phyloP scores from a whole-genome alignment of 2,797 vertebrate genomes.

The Coregonus ussuriensis region DNA sequence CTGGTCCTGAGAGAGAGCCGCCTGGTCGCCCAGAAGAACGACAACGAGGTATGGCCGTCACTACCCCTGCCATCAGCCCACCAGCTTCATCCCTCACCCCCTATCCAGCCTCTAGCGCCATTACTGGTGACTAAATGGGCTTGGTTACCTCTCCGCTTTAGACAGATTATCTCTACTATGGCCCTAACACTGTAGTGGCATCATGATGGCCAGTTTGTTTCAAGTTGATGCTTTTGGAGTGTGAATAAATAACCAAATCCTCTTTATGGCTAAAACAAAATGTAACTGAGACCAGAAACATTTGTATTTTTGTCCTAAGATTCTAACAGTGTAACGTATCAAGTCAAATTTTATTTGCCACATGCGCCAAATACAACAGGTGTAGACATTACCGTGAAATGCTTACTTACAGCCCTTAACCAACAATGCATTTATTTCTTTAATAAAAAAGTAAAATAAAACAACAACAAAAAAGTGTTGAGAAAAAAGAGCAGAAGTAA shows the following conservation, averaged over 20 bases:
- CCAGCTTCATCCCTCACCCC: neutral
- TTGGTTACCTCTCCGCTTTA: neutral
- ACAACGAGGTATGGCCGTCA: constrained; percentile 87
- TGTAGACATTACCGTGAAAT: too few relatives aligned
- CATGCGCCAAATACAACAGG: too few relatives aligned
- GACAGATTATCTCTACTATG: neutral
- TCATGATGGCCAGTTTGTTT: too few relatives aligned
- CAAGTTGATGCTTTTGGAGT: neutral
- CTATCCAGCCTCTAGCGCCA: neutral
- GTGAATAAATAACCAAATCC: neutral
- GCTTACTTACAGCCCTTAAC: too few relatives aligned
- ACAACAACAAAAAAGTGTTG: too few relatives aligned
- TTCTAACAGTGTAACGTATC: neutral
- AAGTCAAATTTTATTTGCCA: too few relatives aligned
- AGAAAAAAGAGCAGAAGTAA: too few relatives aligned
- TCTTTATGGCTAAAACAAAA: neutral
- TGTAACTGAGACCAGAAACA: neutral
- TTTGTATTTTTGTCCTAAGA: neutral
- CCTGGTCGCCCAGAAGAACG: constrained; percentile 93
- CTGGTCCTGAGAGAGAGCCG: constrained; percentile 92
- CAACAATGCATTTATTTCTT: too few relatives aligned
- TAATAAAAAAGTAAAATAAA: too few relatives aligned
- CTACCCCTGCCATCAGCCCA: neutral
- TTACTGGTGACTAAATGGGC: neutral
- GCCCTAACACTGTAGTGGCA: neutral